phyloP scores from a whole-genome alignment of 2,113 vertebrate species.

The Sardina pilchardus region DNA sequence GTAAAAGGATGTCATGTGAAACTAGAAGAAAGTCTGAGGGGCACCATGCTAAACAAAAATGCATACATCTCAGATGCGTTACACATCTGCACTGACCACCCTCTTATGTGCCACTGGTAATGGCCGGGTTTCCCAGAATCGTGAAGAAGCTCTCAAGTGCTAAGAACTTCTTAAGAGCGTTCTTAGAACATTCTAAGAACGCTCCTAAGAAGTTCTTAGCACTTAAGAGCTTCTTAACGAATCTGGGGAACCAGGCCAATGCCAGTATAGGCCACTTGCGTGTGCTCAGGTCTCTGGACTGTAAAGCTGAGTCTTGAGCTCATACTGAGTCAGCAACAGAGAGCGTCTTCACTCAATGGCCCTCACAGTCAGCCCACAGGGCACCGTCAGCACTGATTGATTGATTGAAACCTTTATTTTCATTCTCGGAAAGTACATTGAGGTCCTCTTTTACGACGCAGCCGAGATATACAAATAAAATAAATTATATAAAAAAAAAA shows the following conservation, averaged over 20 bases:
- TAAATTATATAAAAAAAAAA: no score
- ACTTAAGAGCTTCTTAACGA: no score
- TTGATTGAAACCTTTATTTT: no score
- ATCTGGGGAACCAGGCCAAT: no score
- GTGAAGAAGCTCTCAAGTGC: no score
- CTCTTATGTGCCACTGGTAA: not conserved
- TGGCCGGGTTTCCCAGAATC: no score
- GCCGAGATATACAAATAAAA: no score
- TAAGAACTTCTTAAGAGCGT: no score
- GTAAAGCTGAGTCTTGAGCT: not conserved
- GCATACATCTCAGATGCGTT: not conserved
- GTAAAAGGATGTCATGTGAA: not conserved
- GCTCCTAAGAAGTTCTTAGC: no score
- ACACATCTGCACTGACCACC: not conserved
- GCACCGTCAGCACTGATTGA: conserved; percentile 54
- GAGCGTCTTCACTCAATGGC: conserved; percentile 34
- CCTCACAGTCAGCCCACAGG: conserved; percentile 53
- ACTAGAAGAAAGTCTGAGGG: not conserved
- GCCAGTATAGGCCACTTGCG: not conserved
- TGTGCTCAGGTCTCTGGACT: not conserved
- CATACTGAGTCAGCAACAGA: not conserved
- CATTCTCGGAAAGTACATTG: no score
- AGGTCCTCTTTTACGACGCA: no score
- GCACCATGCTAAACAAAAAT: not conserved
- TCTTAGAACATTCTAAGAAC: no score